Conservation (phyloP, 2,113 vertebrate species). For the Forbesichthys papilliferus region DNA sequence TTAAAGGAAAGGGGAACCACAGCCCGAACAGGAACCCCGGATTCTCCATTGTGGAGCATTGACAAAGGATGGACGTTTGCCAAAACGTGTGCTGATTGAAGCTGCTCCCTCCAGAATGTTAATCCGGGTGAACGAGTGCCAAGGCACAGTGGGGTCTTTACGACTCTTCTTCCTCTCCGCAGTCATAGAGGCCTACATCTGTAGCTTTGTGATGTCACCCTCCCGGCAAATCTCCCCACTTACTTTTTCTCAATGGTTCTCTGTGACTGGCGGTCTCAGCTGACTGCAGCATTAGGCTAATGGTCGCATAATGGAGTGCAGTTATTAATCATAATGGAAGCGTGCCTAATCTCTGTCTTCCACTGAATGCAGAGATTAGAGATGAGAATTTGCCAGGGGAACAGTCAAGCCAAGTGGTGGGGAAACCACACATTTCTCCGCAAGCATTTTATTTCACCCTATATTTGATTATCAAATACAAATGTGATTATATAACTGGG, state of each 20-base stretch:
- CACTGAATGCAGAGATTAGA: slow-evolving; percentile 53
- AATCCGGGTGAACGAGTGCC: slow-evolving; percentile 42
- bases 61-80: slow-evolving; percentile 40
- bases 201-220: slow-evolving; percentile 59
- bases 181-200: slow-evolving; percentile 27
- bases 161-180: slow-evolving; percentile 12
- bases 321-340: slow-evolving; percentile 70
- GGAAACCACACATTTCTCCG: slow-evolving; percentile 60
- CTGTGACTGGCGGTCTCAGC: slow-evolving; percentile 42
- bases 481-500: slow-evolving; percentile 71
- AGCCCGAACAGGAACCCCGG: not conserved
- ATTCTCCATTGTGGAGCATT: slow-evolving; percentile 2
- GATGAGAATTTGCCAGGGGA: slow-evolving; percentile 58
- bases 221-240: slow-evolving; percentile 21
- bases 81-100: slow-evolving; percentile 34
- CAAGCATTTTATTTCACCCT: slow-evolving; percentile 68
- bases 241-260: slow-evolving; percentile 51
- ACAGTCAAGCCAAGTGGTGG: slow-evolving; percentile 29
- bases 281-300: slow-evolving; percentile 47
- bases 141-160: slow-evolving; percentile 55
- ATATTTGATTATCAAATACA: slow-evolving; percentile 77
- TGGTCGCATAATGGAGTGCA: slow-evolving; percentile 57
- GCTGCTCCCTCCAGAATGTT: slow-evolving; percentile 29
- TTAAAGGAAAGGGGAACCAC: not conserved
- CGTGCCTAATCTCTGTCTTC: slow-evolving; percentile 35